Base-by-base conservation (phyloP, 1,140 invertebrate genomes). In the Hormaphis cornu region DNA sequence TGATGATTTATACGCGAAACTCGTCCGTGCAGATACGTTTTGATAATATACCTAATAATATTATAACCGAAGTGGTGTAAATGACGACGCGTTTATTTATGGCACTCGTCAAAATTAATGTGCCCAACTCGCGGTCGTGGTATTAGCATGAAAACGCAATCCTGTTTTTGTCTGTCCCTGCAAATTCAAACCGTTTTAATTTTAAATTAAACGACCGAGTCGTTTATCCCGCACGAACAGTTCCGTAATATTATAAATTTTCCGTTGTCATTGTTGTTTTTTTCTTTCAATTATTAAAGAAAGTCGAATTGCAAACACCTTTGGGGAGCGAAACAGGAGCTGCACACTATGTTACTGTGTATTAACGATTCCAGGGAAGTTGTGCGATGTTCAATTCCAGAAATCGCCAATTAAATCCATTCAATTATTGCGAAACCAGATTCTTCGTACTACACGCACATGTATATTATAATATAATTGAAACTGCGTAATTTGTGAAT, bases 81-180 rank as follows among this genome's bases (percentile, higher is more conserved):
- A 46, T 63, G 48, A 16, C 2, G n/a, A n/a, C 50, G 50, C 61
- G 44, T 66, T 66, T 66, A 66, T 66, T 50, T 66, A 46, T 66
- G 20, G 18, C 22, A 66, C 42, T 33, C 18, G 35, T 66, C 42
- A 48, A 35, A 66, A 33, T 48, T 66, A 66, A 66, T 66, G 61
- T 48, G 24, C 44, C 44, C 20, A 35, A 33, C 28, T 4, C 42
- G 18, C n/a, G n/a, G n/a, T n/a, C n/a, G n/a, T n/a, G n/a, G 30
- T 35, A 66, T 66, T 66, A 66, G 12, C 61, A 66, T 66, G 35
- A 66, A 66, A 35, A 66, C 24, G 20, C 42, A 50, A 66, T 66
- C 1, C 24, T 24, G 18, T 22, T 18, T 66, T 35, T 16, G 24
- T 22, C n/a, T 33, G 61, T 22, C 50, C 6, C 30, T n/a, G n/a